Conservation (phyloP, 2,888 invertebrate genomes). For the Tholera decimalis region DNA sequence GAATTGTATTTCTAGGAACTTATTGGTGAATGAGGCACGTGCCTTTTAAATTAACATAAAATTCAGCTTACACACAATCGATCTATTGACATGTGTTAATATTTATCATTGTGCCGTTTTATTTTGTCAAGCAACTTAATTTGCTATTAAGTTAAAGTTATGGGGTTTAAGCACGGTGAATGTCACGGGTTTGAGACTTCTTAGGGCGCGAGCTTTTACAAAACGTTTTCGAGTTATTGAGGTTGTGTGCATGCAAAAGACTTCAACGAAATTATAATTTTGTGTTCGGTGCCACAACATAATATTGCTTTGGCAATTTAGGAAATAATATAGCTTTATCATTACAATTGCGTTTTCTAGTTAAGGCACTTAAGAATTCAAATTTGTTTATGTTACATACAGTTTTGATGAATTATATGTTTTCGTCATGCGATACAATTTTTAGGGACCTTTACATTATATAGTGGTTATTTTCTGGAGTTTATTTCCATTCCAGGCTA, state of each 20-base stretch:
- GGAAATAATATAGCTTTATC: background rate
- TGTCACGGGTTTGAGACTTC: slow-evolving; percentile 17
- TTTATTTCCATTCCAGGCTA: background rate
- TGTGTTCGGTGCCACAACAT: no score
- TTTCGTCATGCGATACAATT: no score
- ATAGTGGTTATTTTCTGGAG: background rate
- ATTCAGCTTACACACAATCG: slow-evolving; percentile 63
- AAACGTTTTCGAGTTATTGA: slow-evolving; percentile 17
- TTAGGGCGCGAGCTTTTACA: slow-evolving; percentile 14
- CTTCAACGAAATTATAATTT: slow-evolving; percentile 65
- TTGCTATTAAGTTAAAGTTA: slow-evolving; percentile 46
- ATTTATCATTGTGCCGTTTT: slow-evolving; percentile 51
- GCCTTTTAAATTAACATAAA: slow-evolving; percentile 77
- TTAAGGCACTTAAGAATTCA: background rate
- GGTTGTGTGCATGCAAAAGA: slow-evolving; percentile 62
- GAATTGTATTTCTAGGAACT: slow-evolving; percentile 57
- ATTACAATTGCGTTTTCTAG: background rate
- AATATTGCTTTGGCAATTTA: background rate
- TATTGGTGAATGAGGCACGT: slow-evolving; percentile 69
- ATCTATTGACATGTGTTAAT: slow-evolving; percentile 58
- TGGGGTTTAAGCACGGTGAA: slow-evolving; percentile 30
- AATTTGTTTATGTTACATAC: background rate
- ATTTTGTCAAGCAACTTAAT: slow-evolving; percentile 53
- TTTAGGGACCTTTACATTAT: no score
- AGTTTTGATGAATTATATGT: no score